phyloP scores from a whole-genome alignment of 2,113 vertebrate species.

The Tachycineta bicolor region DNA sequence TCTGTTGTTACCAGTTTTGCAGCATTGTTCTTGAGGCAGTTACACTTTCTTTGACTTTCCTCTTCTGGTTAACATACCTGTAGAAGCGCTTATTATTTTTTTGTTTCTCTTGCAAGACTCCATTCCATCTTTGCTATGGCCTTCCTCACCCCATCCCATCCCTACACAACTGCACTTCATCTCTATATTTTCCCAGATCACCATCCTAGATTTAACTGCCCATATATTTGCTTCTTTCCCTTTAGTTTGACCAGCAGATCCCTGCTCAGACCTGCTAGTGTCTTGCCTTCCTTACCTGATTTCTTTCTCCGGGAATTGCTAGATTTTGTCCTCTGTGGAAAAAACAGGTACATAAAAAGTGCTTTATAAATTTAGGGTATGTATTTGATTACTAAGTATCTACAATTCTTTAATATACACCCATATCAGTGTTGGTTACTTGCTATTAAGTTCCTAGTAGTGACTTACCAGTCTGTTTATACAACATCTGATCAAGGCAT shows the following conservation, averaged over 20 bases:
- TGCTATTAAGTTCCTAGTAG: neutral
- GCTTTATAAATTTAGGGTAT: neutral
- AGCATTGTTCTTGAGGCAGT: neutral
- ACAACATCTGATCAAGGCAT: neutral
- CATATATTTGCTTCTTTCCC: neutral
- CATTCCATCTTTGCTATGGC: neutral
- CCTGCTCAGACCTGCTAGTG: neutral
- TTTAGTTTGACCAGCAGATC: neutral
- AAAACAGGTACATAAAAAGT: neutral
- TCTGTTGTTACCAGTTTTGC: neutral
- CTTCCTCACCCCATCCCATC: neutral
- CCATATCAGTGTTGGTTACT: neutral
- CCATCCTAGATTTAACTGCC: neutral
- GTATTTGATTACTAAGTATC: neutral
- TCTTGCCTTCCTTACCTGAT: neutral
- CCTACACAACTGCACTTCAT: neutral
- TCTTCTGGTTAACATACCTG: neutral
- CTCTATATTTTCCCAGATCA: neutral
- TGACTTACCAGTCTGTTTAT: neutral
- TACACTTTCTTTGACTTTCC: neutral
- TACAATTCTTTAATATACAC: neutral
- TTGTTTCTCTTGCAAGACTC: neutral
- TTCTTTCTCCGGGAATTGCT: neutral
- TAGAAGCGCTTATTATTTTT: neutral
- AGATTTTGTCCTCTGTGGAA: neutral